A percentile compares a stretch with the other conserved stretches of the same genome.
phyloP scores from a whole-genome alignment of 1,140 invertebrate genomes.

The Plectrocnemia conspersa region DNA sequence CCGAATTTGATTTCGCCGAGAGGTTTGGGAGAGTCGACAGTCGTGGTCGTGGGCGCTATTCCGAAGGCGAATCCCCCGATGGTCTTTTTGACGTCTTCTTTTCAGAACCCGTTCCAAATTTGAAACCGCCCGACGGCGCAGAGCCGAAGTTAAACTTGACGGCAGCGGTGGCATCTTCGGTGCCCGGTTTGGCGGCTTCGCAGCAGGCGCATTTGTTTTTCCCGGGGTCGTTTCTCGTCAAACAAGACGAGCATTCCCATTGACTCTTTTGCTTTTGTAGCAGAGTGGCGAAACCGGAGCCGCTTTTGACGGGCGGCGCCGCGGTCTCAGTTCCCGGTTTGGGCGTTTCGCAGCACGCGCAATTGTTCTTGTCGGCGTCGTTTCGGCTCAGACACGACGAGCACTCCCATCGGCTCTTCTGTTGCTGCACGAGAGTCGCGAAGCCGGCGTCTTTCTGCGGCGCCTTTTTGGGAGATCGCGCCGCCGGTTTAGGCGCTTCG shows the following conservation, averaged over 20 bases:
- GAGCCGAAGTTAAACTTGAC: constrained; percentile 26
- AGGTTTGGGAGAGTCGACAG: neutral
- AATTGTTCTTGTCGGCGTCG: constrained; percentile 51
- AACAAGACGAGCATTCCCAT: constrained; percentile 65
- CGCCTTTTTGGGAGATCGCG: constrained; percentile 33
- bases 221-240: constrained; percentile 58
- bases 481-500: constrained; percentile 57
- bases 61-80: constrained; percentile 24
- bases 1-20: constrained; percentile 20
- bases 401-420: constrained; percentile 61
- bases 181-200: constrained; percentile 50
- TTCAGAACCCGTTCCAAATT: constrained; percentile 25
- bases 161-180: too few species aligned
- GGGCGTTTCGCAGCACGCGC: constrained; percentile 64
- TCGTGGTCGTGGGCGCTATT: neutral
- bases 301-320: constrained; percentile 5
- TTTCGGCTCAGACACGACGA: constrained; percentile 62
- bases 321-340: constrained; percentile 50
- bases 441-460: too few species aligned
- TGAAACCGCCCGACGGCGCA: constrained; percentile 8
- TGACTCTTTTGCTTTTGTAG: constrained; percentile 36
- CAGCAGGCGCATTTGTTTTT: constrained; percentile 61
- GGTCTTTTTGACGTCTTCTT: neutral
- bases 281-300: constrained; percentile 1
- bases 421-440: constrained; percentile 40